Evolutionary conservation across 2,113 vertebrate genomes (phyloP).

Genomic region (Polypterus bichir): DNA sequence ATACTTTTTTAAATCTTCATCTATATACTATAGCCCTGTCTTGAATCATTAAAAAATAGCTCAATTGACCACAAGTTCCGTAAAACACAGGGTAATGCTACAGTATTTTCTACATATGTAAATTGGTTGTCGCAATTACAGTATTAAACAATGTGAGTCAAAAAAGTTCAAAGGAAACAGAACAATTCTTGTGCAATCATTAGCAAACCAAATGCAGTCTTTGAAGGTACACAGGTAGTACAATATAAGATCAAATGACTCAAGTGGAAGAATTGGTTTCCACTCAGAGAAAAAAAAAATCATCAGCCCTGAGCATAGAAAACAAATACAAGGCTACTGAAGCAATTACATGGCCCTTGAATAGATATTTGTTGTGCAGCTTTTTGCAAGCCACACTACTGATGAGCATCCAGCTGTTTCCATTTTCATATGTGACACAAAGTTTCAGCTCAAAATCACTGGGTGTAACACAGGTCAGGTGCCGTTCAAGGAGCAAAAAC

Average conservation of each 20-base stretch:
- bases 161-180: too few species aligned
- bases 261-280: not conserved
- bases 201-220: too few species aligned
- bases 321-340: not conserved
- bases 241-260: not conserved
- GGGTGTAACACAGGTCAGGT: not conserved
- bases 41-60: too few species aligned
- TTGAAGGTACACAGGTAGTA: not conserved
- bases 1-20: too few species aligned
- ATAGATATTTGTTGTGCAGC: not conserved
- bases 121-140: too few species aligned
- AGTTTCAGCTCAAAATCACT: not conserved
- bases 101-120: too few species aligned
- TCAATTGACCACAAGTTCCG: too few species aligned
- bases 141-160: too few species aligned
- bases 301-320: not conserved
- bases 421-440: not conserved
- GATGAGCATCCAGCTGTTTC: not conserved
- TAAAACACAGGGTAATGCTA: too few species aligned
- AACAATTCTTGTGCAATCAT: too few species aligned
- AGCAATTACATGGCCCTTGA: not conserved
- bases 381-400: not conserved
- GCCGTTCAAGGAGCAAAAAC: not conserved
- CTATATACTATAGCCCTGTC: too few species aligned
- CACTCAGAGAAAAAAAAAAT: not conserved